phyloP scores from a whole-genome alignment of 2,888 invertebrate species.

The Dynastes maya region DNA sequence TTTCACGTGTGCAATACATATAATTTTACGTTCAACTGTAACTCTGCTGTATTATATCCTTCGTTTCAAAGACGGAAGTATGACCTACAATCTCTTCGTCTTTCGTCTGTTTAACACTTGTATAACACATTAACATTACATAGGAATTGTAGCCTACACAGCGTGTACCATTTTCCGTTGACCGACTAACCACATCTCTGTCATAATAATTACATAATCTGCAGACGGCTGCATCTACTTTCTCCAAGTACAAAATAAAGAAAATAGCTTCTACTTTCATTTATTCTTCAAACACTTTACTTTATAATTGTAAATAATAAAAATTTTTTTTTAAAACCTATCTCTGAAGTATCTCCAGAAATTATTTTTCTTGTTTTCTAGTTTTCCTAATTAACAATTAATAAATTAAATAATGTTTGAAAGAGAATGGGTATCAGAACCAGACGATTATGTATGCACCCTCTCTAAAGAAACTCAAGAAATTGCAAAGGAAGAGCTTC shows the following conservation, averaged over 20 bases:
- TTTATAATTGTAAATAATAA: too few species aligned
- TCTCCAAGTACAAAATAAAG: conserved; percentile 22
- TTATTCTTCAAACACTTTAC: not conserved
- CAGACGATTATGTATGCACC: conserved; percentile 78
- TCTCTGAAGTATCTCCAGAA: too few species aligned
- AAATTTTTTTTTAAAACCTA: too few species aligned
- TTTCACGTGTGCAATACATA: too few species aligned
- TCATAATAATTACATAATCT: conserved; percentile 27
- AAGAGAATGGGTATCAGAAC: conserved; percentile 74
- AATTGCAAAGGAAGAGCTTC: conserved; percentile 78
- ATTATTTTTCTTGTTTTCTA: too few species aligned
- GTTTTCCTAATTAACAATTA: not conserved
- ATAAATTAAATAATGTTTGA: conserved; percentile 58
- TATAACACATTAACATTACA: conserved; percentile 1
- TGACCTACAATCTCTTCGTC: conserved; percentile 1
- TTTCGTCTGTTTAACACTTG: not conserved
- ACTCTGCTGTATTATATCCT: too few species aligned
- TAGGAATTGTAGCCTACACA: conserved; percentile 6
- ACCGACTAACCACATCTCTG: conserved; percentile 41
- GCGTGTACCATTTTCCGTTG: conserved; percentile 40
- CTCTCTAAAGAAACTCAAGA: conserved; percentile 76
- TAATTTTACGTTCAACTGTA: too few species aligned
- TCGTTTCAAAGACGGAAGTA: not conserved
- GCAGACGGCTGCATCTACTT: conserved; percentile 34
- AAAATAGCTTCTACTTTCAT: conserved; percentile 18